Conservation (phyloP, 2,888 invertebrate genomes). For the Netelia melanura region DNA sequence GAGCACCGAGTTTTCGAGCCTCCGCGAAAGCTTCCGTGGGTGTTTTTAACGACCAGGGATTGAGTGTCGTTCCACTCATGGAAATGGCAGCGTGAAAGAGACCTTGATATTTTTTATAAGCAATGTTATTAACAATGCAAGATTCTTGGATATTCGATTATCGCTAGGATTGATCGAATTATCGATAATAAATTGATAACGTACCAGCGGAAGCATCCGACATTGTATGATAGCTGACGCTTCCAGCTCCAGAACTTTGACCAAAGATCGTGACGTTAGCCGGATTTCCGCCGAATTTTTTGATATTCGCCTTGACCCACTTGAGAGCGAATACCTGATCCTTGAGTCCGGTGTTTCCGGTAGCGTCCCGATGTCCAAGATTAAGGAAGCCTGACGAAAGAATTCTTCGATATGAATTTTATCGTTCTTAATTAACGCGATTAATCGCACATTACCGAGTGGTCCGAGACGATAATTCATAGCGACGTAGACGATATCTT, state of each 20-base stretch:
- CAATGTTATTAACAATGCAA: too few relatives aligned
- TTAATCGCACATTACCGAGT: constrained; percentile 67
- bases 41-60: constrained; percentile 85
- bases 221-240: constrained; percentile 66
- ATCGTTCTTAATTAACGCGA: too few relatives aligned
- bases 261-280: constrained; percentile 86
- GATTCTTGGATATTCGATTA: too few relatives aligned
- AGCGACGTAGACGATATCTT: constrained; percentile 72
- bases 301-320: constrained; percentile 86
- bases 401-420: too few relatives aligned
- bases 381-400: constrained; percentile 81
- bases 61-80: constrained; percentile 85
- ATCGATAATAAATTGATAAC: too few relatives aligned
- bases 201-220: too few relatives aligned
- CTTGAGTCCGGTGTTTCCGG: constrained; percentile 78
- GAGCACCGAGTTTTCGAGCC: constrained; percentile 81
- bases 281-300: constrained; percentile 85
- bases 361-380: constrained; percentile 68
- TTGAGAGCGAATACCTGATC: constrained; percentile 86
- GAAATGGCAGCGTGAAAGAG: constrained; percentile 86
- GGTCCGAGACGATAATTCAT: constrained; percentile 75
- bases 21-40: constrained; percentile 12
- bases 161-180: too few relatives aligned
- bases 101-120: constrained; percentile 76
- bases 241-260: constrained; percentile 85